Base-by-base conservation (phyloP, 2,797 vertebrate species). In the Limnodromus scolopaceus region DNA sequence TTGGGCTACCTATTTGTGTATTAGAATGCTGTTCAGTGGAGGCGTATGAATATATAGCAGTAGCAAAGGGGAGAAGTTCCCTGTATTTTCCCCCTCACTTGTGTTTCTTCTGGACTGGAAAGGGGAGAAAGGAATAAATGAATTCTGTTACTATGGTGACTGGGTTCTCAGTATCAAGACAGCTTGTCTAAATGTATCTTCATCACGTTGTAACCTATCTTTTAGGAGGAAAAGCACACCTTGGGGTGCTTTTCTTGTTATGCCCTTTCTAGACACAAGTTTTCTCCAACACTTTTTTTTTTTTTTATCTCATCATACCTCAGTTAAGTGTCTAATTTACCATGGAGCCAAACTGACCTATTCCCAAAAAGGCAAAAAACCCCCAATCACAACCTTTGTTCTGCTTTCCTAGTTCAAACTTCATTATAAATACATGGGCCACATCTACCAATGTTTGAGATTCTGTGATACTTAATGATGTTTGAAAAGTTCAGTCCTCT, bases 111-210 rank as follows among this genome's bases (percentile, higher is more conserved):
- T 55, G 68, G 36, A 74, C 17, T 88, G 64, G 74, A 43, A 91
- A 82, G 45, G 27, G 69, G 66, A 93, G 81, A 94, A 81, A 83
- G 68, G 48, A 25, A 46, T 53, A 54, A 82, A 79, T 60, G 43
- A 38, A 83, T 87, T 80, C 32, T 79, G 79, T 93, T 91, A 32
- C 61, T 68, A 66, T 70, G 72, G 89, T 83, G 77, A 92, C 92
- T 63, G 23, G 76, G 17, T 91, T 96, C 78, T 23, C 28, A 48
- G 30, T 39, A 41, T 70, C 28, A 45, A 88, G 74, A 41, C 46
- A 66, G 24, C n/a, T 70, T 72, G 51, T 48, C 38, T 60, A 77
- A 89, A 68, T 46, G 30, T 22, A 4, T 48, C 63, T 89, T 91
- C 57, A 69, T 53, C 18, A n/a, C 19, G 25, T 55, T 55, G 51